Evolutionary conservation across 2,113 vertebrate genomes (phyloP), one percentile per base, ranked within the genome.

Genomic region (Rhea pennata): DNA sequence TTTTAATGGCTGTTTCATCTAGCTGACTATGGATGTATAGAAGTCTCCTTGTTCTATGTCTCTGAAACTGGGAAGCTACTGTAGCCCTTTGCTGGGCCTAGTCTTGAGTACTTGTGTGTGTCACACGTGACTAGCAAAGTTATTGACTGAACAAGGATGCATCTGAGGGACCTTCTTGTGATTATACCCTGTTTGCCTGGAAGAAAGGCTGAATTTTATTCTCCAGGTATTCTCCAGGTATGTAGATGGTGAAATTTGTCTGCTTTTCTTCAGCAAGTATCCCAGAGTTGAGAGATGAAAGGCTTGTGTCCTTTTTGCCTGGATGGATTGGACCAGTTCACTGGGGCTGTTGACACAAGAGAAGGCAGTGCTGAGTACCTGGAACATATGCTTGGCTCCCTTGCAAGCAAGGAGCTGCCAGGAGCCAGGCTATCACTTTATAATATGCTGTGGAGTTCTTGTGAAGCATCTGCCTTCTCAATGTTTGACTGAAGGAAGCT

Each of bases 401-500:
- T 53, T 69, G 39, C 33, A 76, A 46, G 67, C 0, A 0, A 58
- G 42, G 39, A 84, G 53, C 40, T 78, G 58, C 71, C 50, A 62
- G 39, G 79, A 92, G 39, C 65, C 12, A 7, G 12, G 23, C 27
- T 78, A 29, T 70, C 20, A 12, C 44, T 85, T 61, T 6, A 42
- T 2, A 71, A 12, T 6, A 10, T 29, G 23, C 24, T 61, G 48
- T 15, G 40, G 5, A 85, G 53, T 75, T 91, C 71, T 74, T 95
- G 72, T 19, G 6, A 48, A 48, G 46, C 19, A 46, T 15, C 44
- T 46, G 44, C 36, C 48, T 87, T 90, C 81, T 61, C 71, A 73
- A 69, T 88, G 73, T 24, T 82, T 59, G 75, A 46, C 48, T 72
- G 19, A 51, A 88, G 65, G 84, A 84, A 87, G 42, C 61, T 96